Evolutionary conservation across 2,797 vertebrate species (phyloP).

Genomic region (Poecilia gillii): DNA sequence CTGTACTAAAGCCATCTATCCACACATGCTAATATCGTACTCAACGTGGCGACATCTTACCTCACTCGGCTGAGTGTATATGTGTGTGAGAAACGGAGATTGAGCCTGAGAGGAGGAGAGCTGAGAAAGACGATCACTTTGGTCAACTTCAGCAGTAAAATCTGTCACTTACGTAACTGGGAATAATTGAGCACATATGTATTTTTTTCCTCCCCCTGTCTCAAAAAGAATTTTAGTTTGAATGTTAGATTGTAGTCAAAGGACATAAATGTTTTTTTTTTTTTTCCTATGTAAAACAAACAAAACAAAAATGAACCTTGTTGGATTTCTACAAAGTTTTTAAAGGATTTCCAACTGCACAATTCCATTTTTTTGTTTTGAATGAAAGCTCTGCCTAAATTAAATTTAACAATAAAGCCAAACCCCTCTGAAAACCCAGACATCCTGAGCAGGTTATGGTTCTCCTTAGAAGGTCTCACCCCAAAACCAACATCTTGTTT

Average conservation of each 20-base stretch:
- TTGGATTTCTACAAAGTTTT: background rate
- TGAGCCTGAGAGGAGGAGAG: background rate
- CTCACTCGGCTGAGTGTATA: constrained; percentile 32
- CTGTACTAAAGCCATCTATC: constrained; percentile 79
- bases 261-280: background rate
- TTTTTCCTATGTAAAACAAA: background rate
- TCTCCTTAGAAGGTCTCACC: background rate
- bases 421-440: background rate
- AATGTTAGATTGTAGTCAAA: background rate
- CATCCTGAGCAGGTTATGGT: background rate
- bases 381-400: background rate
- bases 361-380: background rate
- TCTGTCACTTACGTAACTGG: background rate
- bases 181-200: constrained; percentile 2
- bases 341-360: background rate
- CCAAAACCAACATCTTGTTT: background rate
- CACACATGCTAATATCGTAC: constrained; percentile 78
- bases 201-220: background rate
- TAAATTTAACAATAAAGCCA: background rate
- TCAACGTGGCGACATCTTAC: constrained; percentile 57
- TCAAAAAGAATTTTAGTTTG: background rate
- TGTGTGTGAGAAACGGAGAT: constrained; percentile 3
- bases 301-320: background rate
- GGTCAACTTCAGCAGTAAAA: background rate
- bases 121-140: background rate